Evolutionary conservation across 1,140 invertebrate genomes (phyloP), one percentile per base, ranked within the genome.

Genomic region (Lepidostoma basale): DNA sequence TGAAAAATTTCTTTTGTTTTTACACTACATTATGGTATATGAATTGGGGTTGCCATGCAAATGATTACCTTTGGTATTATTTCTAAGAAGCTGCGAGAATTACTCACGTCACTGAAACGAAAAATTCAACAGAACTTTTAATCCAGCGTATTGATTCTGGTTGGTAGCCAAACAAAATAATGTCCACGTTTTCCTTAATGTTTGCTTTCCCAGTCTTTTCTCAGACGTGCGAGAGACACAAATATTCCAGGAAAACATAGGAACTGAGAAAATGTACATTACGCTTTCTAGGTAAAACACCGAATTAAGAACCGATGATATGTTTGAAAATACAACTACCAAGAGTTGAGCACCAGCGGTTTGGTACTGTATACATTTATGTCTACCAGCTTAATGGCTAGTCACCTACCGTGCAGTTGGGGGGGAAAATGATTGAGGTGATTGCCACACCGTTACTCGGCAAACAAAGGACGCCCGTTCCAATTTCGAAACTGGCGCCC

Each of bases 401-500:
- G n/a, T n/a, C n/a, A n/a, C n/a, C n/a, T n/a, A n/a, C n/a, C n/a
- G n/a, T n/a, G n/a, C n/a, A 10, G 20, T 10, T 23, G 22, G 2
- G 3, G 45, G 22, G 45, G 8, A 12, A 56, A 33, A 30, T 56
- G 12, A 56, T 36, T 56, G 1, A 49, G 28, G 52, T 30, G 14
- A 22, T 56, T n/a, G 14, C 52, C 12, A 36, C n/a, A 33, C 30
- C 3, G 28, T 16, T 16, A 8, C 8, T 6, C 4, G 18, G 52
- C 26, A 56, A 56, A 56, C 52, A 56, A 56, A 18, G 25, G 20
- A 2, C 26, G n/a, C 16, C n/a, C 20, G 52, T 56, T 16, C 26
- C 28, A 20, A 36, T 33, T 56, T 56, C 30, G 26, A 56, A 56
- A 33, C 26, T 8, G 25, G 26, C 52, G 52, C 52, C 52, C 52